Base-by-base conservation (phyloP, 2,888 invertebrate genomes). In the Pilophorus perplexus region DNA sequence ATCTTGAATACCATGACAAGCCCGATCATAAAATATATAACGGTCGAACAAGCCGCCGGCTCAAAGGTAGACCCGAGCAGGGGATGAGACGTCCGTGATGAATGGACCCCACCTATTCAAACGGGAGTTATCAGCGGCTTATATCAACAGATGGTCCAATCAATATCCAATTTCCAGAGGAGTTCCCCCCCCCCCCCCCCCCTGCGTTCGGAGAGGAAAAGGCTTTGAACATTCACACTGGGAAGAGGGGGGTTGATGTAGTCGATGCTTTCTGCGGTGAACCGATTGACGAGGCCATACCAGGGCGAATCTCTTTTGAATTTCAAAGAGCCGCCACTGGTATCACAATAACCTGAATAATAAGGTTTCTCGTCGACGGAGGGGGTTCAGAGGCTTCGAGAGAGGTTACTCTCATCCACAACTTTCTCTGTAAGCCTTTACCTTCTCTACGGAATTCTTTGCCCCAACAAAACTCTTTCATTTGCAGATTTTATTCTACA, bases 81-180 rank as follows among this genome's bases (percentile, higher is more conserved):
- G n/a, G n/a, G n/a, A n/a, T n/a, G n/a, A n/a, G n/a, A n/a, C n/a
- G n/a, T 20, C 14, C 12, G 52, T 52, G 52, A 52, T 28, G 52
- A 52, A 52, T 52, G 52, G 52, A 52, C 52, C 33, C 18, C 14
- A 28, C 25, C 28, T 52, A 52, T 52, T 52, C 52, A 52, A 52
- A 52, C 28, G 16, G 27, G 52, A 52, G 52, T 52, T 52, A 52
- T 52, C 52, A 52, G 52, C 10, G 52, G 52, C 52, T 28, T 52
- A 52, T 52, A 52, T 52, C 52, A 52, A 52, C 52, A 52, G 52
- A 52, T 52, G 52, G 52, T 25, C 52, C 52, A 52, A 52, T 52
- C 52, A 52, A 52, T 52, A 52, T 52, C 52, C 52, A 52, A 52
- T 52, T 52, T 52, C 28, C 52, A 52, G 52, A 52, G 18, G 52